Evolutionary conservation across 2,888 invertebrate genomes (phyloP).

Genomic region (Brachylomia viminalis): DNA sequence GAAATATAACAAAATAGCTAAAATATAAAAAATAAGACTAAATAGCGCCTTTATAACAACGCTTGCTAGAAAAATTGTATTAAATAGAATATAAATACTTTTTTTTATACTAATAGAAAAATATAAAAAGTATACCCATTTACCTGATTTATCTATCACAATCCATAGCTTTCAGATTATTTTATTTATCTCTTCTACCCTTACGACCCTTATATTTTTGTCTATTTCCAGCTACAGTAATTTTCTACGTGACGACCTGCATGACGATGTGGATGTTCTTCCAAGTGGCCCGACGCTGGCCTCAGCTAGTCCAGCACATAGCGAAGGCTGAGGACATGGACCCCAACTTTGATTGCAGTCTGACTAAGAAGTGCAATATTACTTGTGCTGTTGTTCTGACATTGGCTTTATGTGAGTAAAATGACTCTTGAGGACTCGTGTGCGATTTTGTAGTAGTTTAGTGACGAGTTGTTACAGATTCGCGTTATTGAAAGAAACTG

Average conservation of each 20-base stretch:
- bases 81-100: too few relatives aligned
- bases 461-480: too few relatives aligned
- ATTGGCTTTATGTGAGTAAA: slow-evolving; percentile 77
- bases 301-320: slow-evolving; percentile 76
- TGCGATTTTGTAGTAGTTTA: neutral
- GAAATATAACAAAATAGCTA: too few relatives aligned
- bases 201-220: slow-evolving; percentile 40
- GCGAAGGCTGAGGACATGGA: slow-evolving; percentile 79
- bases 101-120: too few relatives aligned
- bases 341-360: slow-evolving; percentile 75
- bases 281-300: slow-evolving; percentile 81
- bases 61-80: too few relatives aligned
- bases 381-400: slow-evolving; percentile 80
- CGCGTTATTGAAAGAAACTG: too few relatives aligned
- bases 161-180: too few relatives aligned
- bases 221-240: slow-evolving; percentile 76
- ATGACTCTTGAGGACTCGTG: neutral
- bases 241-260: slow-evolving; percentile 82
- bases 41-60: too few relatives aligned
- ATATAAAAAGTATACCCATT: too few relatives aligned
- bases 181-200: too few relatives aligned
- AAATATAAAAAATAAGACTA: too few relatives aligned
- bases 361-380: slow-evolving; percentile 78
- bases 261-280: slow-evolving; percentile 81
- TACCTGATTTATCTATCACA: too few relatives aligned